Evolutionary conservation across 2,797 vertebrate species (phyloP).

Genomic region (Chiloscyllium punctatum): DNA sequence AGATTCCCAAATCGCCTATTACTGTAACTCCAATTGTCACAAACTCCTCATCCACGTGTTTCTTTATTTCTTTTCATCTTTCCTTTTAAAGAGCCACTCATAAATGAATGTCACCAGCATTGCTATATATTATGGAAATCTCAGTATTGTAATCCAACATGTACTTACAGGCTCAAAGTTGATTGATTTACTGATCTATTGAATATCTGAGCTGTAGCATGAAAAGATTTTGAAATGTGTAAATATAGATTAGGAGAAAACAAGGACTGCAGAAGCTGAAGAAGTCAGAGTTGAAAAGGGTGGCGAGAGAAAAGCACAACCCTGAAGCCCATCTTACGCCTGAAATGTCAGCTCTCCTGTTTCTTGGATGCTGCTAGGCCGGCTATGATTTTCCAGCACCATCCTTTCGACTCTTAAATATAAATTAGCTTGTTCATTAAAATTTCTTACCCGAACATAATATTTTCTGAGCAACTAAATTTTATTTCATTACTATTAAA

Average conservation of each 20-base stretch:
- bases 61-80: not conserved
- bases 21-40: not conserved
- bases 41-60: not conserved
- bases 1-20: not conserved
- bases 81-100: not conserved
- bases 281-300: no score
- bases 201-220: not conserved
- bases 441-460: not conserved
- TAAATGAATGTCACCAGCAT: not conserved
- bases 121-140: not conserved
- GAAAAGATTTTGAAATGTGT: not conserved
- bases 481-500: not conserved
- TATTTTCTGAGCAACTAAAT: not conserved
- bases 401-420: not conserved
- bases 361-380: no score
- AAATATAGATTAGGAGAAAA: not conserved
- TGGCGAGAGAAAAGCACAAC: no score
- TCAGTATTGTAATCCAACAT: not conserved
- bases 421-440: not conserved
- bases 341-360: no score
- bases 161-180: not conserved
- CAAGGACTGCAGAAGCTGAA: no score
- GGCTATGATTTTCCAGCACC: no score
- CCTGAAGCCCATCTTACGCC: no score
- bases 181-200: not conserved